Evolutionary conservation across 2,888 invertebrate species (phyloP).

Genomic region (Ennomos fuscantarius): DNA sequence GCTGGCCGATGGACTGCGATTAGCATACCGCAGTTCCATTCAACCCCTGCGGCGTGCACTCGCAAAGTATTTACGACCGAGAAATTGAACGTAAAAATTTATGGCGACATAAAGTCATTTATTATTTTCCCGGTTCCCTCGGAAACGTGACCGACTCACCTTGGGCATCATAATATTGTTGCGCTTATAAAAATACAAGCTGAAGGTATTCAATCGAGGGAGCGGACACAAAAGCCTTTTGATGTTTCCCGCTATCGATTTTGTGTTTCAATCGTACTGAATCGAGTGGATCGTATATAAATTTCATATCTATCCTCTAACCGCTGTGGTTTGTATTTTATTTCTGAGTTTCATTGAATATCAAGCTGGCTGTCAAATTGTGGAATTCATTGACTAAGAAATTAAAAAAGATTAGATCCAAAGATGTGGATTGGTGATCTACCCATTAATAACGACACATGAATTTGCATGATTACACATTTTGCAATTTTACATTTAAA

Average conservation of each 20-base stretch:
- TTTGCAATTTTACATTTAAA: too few relatives aligned
- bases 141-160: constrained; percentile 26
- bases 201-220: constrained; percentile 21
- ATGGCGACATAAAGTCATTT: constrained; percentile 57
- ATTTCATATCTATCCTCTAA: constrained; percentile 23
- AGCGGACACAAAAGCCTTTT: constrained; percentile 31
- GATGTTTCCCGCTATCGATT: constrained; percentile 32
- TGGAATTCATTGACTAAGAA: too few relatives aligned
- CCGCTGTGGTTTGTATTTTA: constrained; percentile 7
- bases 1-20: constrained; percentile 60
- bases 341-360: constrained; percentile 13
- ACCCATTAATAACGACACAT: too few relatives aligned
- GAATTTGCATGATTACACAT: too few relatives aligned
- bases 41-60: constrained; percentile 35
- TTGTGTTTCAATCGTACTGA: constrained; percentile 31
- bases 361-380: too few relatives aligned
- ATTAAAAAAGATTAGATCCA: too few relatives aligned
- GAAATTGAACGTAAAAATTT: constrained; percentile 57
- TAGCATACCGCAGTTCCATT: constrained; percentile 58
- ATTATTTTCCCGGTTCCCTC: constrained; percentile 25
- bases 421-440: too few relatives aligned
- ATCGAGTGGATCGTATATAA: constrained; percentile 26
- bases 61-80: constrained; percentile 56
- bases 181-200: constrained; percentile 25
- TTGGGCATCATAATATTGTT: constrained; percentile 19